These are phyloP conservation scores for Oreochromis tanganicae DNA, from an alignment of 2,113 vertebrate genomes.

Conservation along the genomic window DNA sequence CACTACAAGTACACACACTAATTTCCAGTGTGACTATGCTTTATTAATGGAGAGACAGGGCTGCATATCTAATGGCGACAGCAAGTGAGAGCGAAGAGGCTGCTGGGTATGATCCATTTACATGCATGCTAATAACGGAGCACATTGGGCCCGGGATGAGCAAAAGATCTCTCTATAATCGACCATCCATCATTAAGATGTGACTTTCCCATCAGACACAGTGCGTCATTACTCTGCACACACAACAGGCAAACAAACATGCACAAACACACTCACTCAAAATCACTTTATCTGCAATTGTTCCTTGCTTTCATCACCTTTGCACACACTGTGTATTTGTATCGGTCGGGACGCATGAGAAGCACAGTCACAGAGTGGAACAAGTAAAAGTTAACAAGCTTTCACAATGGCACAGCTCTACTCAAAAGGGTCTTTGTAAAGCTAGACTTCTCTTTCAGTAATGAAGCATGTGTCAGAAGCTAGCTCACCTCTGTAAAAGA, in stretches of 20 bases:
- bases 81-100: slow-evolving; percentile 39
- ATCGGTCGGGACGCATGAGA: background rate
- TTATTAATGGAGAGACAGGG: slow-evolving; percentile 49
- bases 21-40: slow-evolving; percentile 31
- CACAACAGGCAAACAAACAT: background rate
- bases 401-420: slow-evolving; percentile 16
- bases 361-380: background rate
- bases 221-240: slow-evolving; percentile 48
- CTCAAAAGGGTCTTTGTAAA: slow-evolving; percentile 35
- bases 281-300: slow-evolving; percentile 14
- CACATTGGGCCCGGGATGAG: slow-evolving; percentile 31
- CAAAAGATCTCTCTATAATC: slow-evolving; percentile 49
- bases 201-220: slow-evolving; percentile 47
- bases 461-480: background rate
- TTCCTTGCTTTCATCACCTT: slow-evolving; percentile 24
- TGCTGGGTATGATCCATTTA: slow-evolving; percentile 61
- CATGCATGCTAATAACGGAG: slow-evolving; percentile 64
- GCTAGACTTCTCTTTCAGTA: slow-evolving; percentile 7
- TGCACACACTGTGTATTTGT: background rate
- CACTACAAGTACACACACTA: background rate
- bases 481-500: slow-evolving; percentile 25
- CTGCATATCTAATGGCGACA: slow-evolving; percentile 51
- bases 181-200: slow-evolving; percentile 63
- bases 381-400: slow-evolving; percentile 30
- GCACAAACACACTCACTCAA: background rate